Conservation (phyloP, 2,113 vertebrate species). For the Sinocyclocheilus grahami region DNA sequence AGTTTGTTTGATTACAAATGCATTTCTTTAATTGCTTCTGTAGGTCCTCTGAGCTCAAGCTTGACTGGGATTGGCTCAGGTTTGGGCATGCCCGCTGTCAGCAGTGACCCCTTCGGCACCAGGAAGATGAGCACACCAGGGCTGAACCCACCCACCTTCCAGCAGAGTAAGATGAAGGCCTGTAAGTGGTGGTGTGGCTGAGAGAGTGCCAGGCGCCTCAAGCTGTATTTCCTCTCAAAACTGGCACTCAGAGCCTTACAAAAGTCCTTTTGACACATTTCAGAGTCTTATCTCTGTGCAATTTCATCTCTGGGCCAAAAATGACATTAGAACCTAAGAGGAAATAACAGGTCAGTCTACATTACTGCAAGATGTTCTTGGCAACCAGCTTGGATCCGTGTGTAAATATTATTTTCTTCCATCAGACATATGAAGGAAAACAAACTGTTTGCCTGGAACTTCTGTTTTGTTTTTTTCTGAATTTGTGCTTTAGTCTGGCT, state of each 20-base stretch:
- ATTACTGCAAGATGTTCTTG: constrained; percentile 62
- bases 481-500: not conserved
- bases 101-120: constrained; percentile 91
- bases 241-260: not conserved
- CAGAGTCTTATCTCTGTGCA: not conserved
- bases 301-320: not conserved
- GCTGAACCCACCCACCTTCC: constrained; percentile 96
- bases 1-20: not conserved
- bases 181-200: constrained; percentile 95
- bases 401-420: not conserved
- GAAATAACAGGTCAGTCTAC: constrained; percentile 75
- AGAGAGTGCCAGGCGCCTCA: constrained; percentile 77
- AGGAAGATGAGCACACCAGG: constrained; percentile 98
- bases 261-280: not conserved
- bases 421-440: not conserved
- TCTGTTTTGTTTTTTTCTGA: not conserved
- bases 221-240: constrained; percentile 71
- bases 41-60: constrained; percentile 88
- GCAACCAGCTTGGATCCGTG: constrained; percentile 16
- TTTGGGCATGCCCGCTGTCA: constrained; percentile 90
- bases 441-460: constrained; percentile 24
- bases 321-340: constrained; percentile 51
- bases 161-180: constrained; percentile 99
- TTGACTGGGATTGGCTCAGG: constrained; percentile 89
- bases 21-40: not conserved